Evolutionary conservation across 1,140 invertebrate genomes (phyloP).

Genomic region (Macrotrachela quadricornifera): DNA sequence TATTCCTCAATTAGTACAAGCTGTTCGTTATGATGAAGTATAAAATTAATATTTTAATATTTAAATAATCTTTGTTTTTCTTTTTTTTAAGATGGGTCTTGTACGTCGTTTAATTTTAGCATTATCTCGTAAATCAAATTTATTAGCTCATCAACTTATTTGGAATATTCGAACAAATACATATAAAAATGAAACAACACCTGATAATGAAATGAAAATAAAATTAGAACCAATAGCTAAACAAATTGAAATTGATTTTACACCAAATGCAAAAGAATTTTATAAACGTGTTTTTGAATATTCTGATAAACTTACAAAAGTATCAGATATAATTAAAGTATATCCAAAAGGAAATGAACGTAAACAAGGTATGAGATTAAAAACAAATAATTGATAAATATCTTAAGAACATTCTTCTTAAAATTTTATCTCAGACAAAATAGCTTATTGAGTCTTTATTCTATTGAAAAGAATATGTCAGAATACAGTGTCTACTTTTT

Average conservation of each 20-base stretch:
- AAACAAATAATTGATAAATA: too few species aligned
- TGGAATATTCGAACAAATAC: slow-evolving; percentile 99
- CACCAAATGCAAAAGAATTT: slow-evolving; percentile 76
- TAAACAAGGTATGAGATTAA: slow-evolving; percentile 50
- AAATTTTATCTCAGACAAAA: too few species aligned
- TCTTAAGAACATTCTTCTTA: too few species aligned
- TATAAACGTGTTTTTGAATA: slow-evolving; percentile 94
- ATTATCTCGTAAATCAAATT: slow-evolving; percentile 65
- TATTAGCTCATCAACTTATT: slow-evolving; percentile 88
- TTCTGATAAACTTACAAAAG: slow-evolving; percentile 84
- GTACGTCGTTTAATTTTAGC: slow-evolving; percentile 83
- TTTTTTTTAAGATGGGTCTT: slow-evolving; percentile 43
- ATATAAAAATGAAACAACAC: slow-evolving; percentile 81
- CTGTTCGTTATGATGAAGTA: slow-evolving; percentile 65
- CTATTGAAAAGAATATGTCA: too few species aligned
- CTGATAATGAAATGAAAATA: slow-evolving; percentile 53
- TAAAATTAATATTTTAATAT: too few species aligned
- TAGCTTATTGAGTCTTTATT: too few species aligned
- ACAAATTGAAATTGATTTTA: slow-evolving; percentile 55
- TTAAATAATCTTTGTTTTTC: too few species aligned
- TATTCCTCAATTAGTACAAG: slow-evolving; percentile 92
- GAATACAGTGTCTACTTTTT: too few species aligned
- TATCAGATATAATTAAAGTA: slow-evolving; percentile 64
- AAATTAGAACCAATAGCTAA: slow-evolving; percentile 53
- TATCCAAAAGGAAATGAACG: slow-evolving; percentile 45